These are phyloP conservation scores for Listrodromus nycthemerus DNA, from an alignment of 2,888 invertebrate genomes.

Conservation along the genomic window DNA sequence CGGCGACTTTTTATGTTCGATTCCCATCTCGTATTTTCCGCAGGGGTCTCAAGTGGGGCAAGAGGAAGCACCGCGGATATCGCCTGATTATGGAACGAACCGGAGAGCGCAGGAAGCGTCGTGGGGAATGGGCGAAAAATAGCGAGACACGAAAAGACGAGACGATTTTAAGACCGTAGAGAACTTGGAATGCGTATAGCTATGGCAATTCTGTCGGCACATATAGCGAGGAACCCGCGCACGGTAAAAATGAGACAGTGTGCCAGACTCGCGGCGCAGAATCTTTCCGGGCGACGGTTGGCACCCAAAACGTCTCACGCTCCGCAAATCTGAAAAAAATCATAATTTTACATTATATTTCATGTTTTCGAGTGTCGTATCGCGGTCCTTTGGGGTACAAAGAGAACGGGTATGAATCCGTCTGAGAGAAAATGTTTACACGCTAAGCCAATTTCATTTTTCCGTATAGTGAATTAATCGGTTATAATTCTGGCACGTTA, in stretches of 20 bases:
- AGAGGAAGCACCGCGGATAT: conserved; percentile 13
- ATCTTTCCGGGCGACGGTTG: background rate
- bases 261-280: conserved; percentile 3
- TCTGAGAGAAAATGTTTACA: background rate
- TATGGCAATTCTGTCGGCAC: conserved; percentile 36
- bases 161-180: conserved; percentile 42
- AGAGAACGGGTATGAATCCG: background rate
- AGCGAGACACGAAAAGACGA: conserved; percentile 44
- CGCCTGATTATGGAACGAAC: conserved; percentile 2
- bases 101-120: background rate
- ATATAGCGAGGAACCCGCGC: conserved; percentile 23
- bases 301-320: conserved; percentile 11
- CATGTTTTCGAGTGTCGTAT: background rate
- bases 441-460: background rate
- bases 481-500: background rate
- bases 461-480: background rate
- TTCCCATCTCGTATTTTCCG: conserved; percentile 34
- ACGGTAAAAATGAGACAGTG: conserved; percentile 20
- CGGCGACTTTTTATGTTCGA: conserved; percentile 56
- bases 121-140: conserved; percentile 37
- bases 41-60: no score
- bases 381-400: background rate
- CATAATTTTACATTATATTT: background rate
- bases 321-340: conserved; percentile 12
- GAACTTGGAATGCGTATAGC: conserved; percentile 9